Conservation (phyloP, 2,113 vertebrate genomes). For the Scalopus aquaticus region DNA sequence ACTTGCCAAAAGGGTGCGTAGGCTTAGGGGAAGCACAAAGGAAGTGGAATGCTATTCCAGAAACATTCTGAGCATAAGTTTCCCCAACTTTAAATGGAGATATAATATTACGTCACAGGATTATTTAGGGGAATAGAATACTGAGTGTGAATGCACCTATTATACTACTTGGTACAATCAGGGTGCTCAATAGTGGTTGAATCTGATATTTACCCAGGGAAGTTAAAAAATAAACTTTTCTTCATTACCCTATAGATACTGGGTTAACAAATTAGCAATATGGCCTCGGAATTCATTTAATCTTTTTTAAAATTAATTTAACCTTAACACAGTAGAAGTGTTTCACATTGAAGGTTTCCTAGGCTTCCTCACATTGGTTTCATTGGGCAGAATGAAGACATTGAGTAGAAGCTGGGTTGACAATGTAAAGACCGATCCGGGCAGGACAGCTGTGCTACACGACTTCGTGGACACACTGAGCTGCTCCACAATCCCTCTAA, state of each 20-base stretch:
- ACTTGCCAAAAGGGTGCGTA: too few species aligned
- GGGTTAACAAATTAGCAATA: neutral
- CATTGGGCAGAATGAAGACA: neutral
- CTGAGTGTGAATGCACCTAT: neutral
- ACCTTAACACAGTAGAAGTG: neutral
- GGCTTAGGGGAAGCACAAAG: neutral
- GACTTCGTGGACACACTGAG: too few species aligned
- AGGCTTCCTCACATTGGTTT: neutral
- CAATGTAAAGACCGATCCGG: neutral
- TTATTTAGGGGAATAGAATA: neutral
- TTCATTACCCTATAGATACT: neutral
- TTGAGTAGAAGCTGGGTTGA: neutral
- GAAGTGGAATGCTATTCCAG: too few species aligned
- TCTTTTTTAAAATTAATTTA: too few species aligned
- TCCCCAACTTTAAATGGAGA: neutral
- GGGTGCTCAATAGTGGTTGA: neutral
- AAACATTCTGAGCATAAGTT: neutral
- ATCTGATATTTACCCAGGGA: conserved; percentile 10
- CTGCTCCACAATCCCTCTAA: too few species aligned
- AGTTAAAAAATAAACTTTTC: neutral
- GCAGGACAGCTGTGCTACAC: too few species aligned
- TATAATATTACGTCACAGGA: neutral
- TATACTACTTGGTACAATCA: too few species aligned
- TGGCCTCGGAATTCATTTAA: neutral
- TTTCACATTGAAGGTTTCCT: neutral